Evolutionary conservation across 2,888 invertebrate species (phyloP), one percentile per base, ranked within the genome.

Genomic region (Caenorhabditis sp.): DNA sequence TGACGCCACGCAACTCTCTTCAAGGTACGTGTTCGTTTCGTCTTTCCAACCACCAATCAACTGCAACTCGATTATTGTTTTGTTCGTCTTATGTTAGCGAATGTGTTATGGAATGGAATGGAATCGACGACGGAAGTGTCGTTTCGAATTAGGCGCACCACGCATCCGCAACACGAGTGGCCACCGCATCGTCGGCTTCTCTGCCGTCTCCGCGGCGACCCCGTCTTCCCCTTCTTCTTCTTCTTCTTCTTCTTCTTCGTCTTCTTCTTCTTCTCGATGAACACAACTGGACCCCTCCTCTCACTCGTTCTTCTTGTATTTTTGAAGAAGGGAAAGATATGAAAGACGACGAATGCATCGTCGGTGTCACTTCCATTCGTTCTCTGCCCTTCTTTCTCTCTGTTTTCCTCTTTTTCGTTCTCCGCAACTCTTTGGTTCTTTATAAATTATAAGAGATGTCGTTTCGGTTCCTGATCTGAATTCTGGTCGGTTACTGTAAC

Each of bases 41-140:
- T n/a, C n/a, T n/a, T n/a, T n/a, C n/a, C n/a, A n/a, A n/a, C n/a
- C n/a, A n/a, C n/a, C n/a, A n/a, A n/a, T n/a, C n/a, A 37, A 65
- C 50, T 35, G 18, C 55, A 64, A 24, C 9, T 61, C 37, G 47
- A 44, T 55, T 56, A 65, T 65, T 64, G 32, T 64, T 64, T 64
- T 64, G 64, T 56, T 1, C 20, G 11, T n/a, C 18, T 20, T 32
- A 20, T 28, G 58, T 44, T 58, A 58, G 32, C 22, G 69, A 40
- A 58, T 47, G 51, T 69, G 69, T 69, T 58, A 35, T 70, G 53
- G 32, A 70, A 51, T 20, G n/a, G n/a, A n/a, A n/a, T n/a, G n/a
- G n/a, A n/a, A n/a, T n/a, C n/a, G n/a, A n/a, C 60, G 56, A 53
- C 70, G 70, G 58, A 71, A 71, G 62, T 77, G 77, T 77, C 77